These are phyloP conservation scores for Lepidocyrtinus sp. DNA, from an alignment of 2,888 invertebrate species.

Conservation along the genomic window DNA sequence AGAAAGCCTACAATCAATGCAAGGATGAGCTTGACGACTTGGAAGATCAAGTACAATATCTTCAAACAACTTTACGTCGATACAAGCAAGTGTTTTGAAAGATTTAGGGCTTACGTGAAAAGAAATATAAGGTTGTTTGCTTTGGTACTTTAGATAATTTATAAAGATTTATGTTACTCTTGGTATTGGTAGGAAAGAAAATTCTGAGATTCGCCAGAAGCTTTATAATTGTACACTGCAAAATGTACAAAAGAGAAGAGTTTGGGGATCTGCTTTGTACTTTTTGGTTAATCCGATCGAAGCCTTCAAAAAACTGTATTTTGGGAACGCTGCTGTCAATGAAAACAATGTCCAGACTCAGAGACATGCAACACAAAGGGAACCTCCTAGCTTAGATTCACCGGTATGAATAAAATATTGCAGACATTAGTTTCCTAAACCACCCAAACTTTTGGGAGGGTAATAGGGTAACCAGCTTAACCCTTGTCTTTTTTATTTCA, in stretches of 20 bases:
- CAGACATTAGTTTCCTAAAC: no score
- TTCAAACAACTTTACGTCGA: slow-evolving; percentile 23
- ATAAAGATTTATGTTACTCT: no score
- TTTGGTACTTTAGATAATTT: no score
- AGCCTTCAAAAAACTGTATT: slow-evolving; percentile 44
- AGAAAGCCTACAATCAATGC: slow-evolving; percentile 36
- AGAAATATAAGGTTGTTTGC: no score
- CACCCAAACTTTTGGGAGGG: no score
- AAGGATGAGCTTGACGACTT: slow-evolving; percentile 43
- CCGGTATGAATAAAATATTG: no score
- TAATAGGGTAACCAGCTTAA: no score
- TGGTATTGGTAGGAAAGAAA: slow-evolving; percentile 42
- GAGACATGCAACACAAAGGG: no score
- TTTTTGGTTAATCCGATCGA: slow-evolving; percentile 51
- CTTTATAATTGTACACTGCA: slow-evolving; percentile 37
- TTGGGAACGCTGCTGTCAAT: no score
- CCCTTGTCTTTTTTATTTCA: no score
- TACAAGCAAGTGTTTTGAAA: slow-evolving; percentile 27
- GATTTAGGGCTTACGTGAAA: not conserved
- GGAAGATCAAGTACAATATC: slow-evolving; percentile 44
- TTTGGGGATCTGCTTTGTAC: slow-evolving; percentile 47
- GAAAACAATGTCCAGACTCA: no score
- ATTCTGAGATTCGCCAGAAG: slow-evolving; percentile 42
- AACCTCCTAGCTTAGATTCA: no score
- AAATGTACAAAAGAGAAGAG: slow-evolving; percentile 48